A percentile compares a stretch with the other conserved stretches of the same genome.
These are phyloP conservation scores for Aphelocoma coerulescens DNA, from an alignment of 2,113 vertebrate species.

Conservation along the genomic window DNA sequence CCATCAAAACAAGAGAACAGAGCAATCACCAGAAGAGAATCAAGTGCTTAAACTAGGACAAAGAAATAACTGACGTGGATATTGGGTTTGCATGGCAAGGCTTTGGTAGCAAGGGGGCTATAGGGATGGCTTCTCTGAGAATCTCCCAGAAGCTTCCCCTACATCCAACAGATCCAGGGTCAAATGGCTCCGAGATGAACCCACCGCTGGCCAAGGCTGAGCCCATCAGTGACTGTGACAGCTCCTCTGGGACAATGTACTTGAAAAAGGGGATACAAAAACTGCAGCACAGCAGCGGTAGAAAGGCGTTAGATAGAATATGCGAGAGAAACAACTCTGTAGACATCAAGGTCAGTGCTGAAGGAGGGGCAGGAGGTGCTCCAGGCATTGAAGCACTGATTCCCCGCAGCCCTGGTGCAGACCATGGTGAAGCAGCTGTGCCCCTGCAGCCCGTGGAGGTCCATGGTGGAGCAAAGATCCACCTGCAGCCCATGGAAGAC, in stretches of 20 bases:
- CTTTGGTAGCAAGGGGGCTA: not conserved
- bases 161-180: not conserved
- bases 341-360: not conserved
- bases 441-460: not conserved
- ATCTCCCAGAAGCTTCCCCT: not conserved
- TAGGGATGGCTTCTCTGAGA: not conserved
- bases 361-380: not conserved
- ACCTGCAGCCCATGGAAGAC: not conserved
- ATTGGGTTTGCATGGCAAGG: not conserved
- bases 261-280: not conserved
- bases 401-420: not conserved
- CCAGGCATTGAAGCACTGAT: not conserved
- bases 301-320: not conserved
- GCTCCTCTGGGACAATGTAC: not conserved
- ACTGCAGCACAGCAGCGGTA: not conserved
- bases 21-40: conserved; percentile 2
- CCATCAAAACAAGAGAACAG: conserved; percentile 3
- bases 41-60: conserved; percentile 47
- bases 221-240: not conserved
- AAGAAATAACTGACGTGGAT: conserved; percentile 51
- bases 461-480: not conserved
- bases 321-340: not conserved
- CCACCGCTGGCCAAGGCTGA: not conserved
- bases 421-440: not conserved
- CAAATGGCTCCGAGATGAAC: not conserved